These are phyloP conservation scores for Octopus sinensis DNA, from an alignment of 1,140 invertebrate species.

Conservation along the genomic window DNA sequence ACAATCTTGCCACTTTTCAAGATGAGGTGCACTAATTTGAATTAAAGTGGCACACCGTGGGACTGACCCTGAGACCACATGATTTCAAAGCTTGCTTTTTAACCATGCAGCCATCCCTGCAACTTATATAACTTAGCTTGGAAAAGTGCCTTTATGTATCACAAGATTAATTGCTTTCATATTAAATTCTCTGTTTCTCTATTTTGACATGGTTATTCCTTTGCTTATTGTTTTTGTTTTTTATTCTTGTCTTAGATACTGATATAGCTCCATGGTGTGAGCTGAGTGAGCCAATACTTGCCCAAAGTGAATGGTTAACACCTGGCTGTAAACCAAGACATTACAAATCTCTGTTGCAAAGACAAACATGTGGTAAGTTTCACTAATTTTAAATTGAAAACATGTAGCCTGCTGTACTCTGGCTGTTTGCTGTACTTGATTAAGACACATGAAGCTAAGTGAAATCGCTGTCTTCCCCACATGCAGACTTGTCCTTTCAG, in stretches of 20 bases:
- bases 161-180: too few relatives aligned
- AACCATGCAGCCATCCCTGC: too few relatives aligned
- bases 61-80: too few relatives aligned
- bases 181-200: too few relatives aligned
- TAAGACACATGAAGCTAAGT: not conserved
- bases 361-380: conserved; percentile 65
- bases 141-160: too few relatives aligned
- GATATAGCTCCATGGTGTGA: conserved; percentile 43
- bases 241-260: conserved; percentile 30
- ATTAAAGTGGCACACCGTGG: too few relatives aligned
- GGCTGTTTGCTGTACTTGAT: not conserved
- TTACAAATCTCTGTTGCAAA: conserved; percentile 72
- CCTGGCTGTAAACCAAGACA: conserved; percentile 68
- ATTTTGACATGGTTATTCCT: not conserved
- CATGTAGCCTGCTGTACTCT: not conserved
- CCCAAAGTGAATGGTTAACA: conserved; percentile 65
- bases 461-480: not conserved
- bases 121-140: too few relatives aligned
- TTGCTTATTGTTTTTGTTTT: not conserved
- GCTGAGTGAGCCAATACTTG: conserved; percentile 34
- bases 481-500: not conserved
- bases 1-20: too few relatives aligned
- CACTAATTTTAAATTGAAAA: too few relatives aligned
- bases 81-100: too few relatives aligned
- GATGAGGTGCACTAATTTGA: too few relatives aligned